These are phyloP conservation scores for Torymus aiolomorphi DNA, from an alignment of 2,888 invertebrate genomes.

Conservation along the genomic window DNA sequence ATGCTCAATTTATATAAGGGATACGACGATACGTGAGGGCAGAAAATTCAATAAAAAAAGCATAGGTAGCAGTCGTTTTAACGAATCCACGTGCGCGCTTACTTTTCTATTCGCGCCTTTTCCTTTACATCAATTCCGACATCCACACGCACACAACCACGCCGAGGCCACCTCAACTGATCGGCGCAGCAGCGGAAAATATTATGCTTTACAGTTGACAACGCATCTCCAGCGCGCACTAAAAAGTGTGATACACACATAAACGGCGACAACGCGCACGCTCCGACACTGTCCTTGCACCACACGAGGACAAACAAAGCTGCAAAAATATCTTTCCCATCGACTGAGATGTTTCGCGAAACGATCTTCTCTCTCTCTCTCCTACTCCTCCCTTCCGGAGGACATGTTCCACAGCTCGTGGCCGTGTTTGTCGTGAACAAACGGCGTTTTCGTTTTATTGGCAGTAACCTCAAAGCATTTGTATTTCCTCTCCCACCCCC, in stretches of 20 bases:
- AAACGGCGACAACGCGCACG: constrained; percentile 28
- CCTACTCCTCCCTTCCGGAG: neutral
- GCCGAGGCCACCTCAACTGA: neutral
- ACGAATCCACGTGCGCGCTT: no score
- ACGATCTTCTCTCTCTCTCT: constrained; percentile 27
- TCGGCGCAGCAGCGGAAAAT: constrained; percentile 18
- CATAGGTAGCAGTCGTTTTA: no score
- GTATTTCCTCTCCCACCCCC: neutral
- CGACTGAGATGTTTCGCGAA: constrained; percentile 36
- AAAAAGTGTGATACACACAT: constrained; percentile 36
- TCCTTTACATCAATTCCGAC: no score
- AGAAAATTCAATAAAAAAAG: no score
- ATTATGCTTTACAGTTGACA: constrained; percentile 40
- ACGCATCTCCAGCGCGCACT: neutral
- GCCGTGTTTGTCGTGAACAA: constrained; percentile 41
- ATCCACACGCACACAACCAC: neutral
- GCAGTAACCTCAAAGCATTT: constrained; percentile 49
- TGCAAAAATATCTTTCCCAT: constrained; percentile 47
- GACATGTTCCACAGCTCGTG: constrained; percentile 37
- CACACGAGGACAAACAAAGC: constrained; percentile 16
- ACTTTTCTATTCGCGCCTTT: no score
- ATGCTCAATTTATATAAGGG: no score
- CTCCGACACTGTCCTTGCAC: neutral
- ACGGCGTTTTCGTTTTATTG: constrained; percentile 50
- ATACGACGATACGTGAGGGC: no score